Conservation (phyloP, 2,113 vertebrate genomes). For the Corythornis madagascariensis region DNA sequence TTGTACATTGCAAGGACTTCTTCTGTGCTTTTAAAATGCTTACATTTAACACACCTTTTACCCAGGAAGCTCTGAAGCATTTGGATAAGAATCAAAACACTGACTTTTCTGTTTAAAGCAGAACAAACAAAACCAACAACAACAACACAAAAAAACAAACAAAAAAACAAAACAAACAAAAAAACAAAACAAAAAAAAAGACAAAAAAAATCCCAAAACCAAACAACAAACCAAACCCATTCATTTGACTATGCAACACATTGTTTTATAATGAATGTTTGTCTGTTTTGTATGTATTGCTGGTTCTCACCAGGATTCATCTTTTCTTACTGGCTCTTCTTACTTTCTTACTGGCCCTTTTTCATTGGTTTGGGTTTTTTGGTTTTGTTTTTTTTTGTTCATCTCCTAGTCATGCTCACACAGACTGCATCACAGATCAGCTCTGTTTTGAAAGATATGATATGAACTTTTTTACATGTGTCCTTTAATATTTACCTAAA, state of each 20-base stretch:
- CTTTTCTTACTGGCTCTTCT: neutral
- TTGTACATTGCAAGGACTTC: neutral
- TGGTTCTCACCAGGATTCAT: neutral
- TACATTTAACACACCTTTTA: neutral
- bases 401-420: neutral
- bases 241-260: neutral
- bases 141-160: neutral
- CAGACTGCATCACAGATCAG: neutral
- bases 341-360: too few relatives aligned
- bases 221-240: neutral
- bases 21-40: neutral
- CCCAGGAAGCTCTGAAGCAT: neutral
- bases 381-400: too few relatives aligned
- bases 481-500: neutral
- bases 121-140: neutral
- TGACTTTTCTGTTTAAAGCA: neutral
- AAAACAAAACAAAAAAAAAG: too few relatives aligned
- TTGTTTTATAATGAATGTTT: neutral
- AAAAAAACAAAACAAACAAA: neutral
- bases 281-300: neutral
- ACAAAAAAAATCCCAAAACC: too few relatives aligned
- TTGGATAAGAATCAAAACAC: conserved; percentile 1
- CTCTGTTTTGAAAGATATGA: neutral
- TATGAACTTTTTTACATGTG: neutral
- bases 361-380: neutral